Base-by-base conservation (phyloP, 2,797 vertebrate species). In the Florisuga fusca region DNA sequence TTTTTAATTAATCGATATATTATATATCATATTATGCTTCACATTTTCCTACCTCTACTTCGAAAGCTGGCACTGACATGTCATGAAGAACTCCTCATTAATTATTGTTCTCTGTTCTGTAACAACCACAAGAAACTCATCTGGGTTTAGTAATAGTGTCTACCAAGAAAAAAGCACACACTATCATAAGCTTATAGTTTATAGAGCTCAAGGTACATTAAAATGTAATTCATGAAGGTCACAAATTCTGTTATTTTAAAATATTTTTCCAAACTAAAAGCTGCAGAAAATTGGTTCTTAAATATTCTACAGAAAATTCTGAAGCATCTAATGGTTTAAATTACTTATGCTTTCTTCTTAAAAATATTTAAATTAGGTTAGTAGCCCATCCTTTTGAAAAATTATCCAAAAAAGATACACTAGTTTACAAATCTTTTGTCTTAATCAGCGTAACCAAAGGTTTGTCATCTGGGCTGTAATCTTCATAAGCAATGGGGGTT, bases 391-490 rank as follows among this genome's bases (percentile, higher is more conserved):
- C 94, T 97, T 98, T 98, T 98, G 97, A 98, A 98, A 98, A 98
- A 98, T 97, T 98, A 98, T 96, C 93, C 89, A 86, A 85, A 96
- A 97, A 97, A 97, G 94, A 90, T 94, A 95, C 96, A 95, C 82
- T 96, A 94, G 93, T 97, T 99, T 99, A 99, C 99, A 99, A 99
- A 99, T 99, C 99, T 98, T 99, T 99, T 31, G 99, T 99, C 98
- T 99, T 99, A 97, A 99, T 99, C 96, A 99, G 98, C 82, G 99
- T 99, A 92, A 99, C 99, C 98, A 99, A 97, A 81, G 99, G 99
- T 97, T 99, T 99, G 98, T 99, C 99, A 58, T 99, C 99, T 6
- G 99, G 99, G 95, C 99, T 99, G 98, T 99, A 99, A 97, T 99
- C 99, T 97, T 99, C 99, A 20, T 99, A 99, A 93, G 99, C 98